Percentiles rank a stretch among this genome's conserved stretches.
Evolutionary conservation across 2,888 invertebrate genomes (phyloP).

Genomic region (Lochmaea capreae): DNA sequence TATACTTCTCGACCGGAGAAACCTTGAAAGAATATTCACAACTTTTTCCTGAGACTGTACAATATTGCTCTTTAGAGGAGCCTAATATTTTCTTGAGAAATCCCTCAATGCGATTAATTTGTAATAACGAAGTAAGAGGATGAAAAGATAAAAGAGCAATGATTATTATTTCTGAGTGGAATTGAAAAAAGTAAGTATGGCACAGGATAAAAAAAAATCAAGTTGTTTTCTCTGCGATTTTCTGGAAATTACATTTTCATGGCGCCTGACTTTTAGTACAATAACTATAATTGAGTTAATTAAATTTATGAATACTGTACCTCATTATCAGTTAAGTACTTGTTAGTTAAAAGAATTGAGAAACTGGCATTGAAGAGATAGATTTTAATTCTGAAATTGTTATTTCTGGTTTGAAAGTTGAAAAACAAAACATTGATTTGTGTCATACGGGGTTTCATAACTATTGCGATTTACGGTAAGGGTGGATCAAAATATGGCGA

Average conservation of each 20-base stretch:
- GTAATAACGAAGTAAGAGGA: constrained; percentile 43
- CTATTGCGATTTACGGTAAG: too few relatives aligned
- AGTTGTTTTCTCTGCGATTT: constrained; percentile 31
- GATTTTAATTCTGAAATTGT: background rate
- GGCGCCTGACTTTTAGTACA: constrained; percentile 33
- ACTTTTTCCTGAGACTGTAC: constrained; percentile 22
- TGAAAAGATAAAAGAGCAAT: constrained; percentile 44
- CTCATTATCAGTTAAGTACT: constrained; percentile 22
- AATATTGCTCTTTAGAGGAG: constrained; percentile 26
- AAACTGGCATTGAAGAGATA: constrained; percentile 2
- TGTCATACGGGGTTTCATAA: background rate
- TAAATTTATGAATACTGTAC: constrained; percentile 32
- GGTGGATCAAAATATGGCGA: too few relatives aligned
- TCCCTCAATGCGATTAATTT: constrained; percentile 46
- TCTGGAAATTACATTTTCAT: constrained; percentile 29
- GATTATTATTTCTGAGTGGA: constrained; percentile 42
- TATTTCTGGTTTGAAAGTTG: constrained; percentile 5
- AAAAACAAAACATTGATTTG: background rate
- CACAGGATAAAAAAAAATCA: constrained; percentile 18
- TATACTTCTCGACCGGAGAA: constrained; percentile 28
- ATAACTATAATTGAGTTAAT: constrained; percentile 37
- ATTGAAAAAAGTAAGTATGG: constrained; percentile 35
- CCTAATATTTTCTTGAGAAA: constrained; percentile 39
- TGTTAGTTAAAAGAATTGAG: constrained; percentile 19
- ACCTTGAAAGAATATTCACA: constrained; percentile 19